Evolutionary conservation across 2,113 vertebrate genomes (phyloP).

Genomic region (Sakesphorus luctuosus): DNA sequence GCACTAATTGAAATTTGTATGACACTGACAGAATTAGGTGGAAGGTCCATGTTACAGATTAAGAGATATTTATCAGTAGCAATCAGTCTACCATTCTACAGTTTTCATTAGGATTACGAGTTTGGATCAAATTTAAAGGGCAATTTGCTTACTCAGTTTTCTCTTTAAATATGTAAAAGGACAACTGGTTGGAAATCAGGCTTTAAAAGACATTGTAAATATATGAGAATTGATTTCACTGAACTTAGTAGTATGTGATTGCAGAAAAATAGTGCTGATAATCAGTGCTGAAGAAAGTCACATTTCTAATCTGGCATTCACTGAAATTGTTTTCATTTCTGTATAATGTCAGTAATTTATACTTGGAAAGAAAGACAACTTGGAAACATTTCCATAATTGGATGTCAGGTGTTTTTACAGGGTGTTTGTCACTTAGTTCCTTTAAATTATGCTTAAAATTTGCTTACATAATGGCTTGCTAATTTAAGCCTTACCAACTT

Average conservation of each 20-base stretch:
- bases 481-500: constrained; percentile 9
- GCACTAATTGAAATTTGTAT: background rate
- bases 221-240: background rate
- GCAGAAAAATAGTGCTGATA: background rate
- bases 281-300: background rate
- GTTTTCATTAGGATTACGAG: background rate
- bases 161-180: fast-evolving
- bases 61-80: background rate
- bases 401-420: constrained; percentile 2
- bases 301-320: background rate
- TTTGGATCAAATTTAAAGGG: background rate
- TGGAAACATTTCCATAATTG: background rate
- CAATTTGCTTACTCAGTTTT: background rate
- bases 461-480: constrained; percentile 16
- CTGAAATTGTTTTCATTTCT: background rate
- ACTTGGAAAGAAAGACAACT: background rate
- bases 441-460: constrained; percentile 32
- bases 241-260: background rate
- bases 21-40: background rate
- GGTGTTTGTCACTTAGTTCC: background rate
- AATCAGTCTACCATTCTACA: background rate
- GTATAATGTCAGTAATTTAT: background rate
- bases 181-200: background rate
- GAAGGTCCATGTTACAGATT: background rate
- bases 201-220: background rate